Evolutionary conservation across 1,140 invertebrate genomes (phyloP).

Genomic region (Diabrotica virgifera): DNA sequence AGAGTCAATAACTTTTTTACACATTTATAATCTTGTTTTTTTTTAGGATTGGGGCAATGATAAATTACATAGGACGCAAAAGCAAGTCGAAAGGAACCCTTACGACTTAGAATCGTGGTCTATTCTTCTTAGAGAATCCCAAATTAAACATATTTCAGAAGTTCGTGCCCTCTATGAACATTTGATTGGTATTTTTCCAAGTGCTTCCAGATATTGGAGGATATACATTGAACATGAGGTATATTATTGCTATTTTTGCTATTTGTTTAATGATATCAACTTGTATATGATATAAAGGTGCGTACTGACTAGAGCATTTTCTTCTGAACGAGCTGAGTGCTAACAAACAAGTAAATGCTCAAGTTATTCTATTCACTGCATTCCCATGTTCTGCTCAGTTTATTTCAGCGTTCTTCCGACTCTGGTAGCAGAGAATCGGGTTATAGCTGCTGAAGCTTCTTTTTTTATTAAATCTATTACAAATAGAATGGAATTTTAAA

Average conservation of each 20-base stretch:
- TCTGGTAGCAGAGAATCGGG: too few relatives aligned
- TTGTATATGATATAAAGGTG: too few relatives aligned
- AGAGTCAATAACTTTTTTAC: neutral
- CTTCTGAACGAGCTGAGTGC: too few relatives aligned
- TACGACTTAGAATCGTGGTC: constrained; percentile 98
- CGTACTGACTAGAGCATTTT: too few relatives aligned
- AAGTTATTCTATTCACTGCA: too few relatives aligned
- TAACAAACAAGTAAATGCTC: too few relatives aligned
- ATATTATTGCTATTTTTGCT: constrained; percentile 25
- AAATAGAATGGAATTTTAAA: too few relatives aligned
- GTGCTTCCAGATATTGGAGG: constrained; percentile 97
- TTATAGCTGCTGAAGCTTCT: too few relatives aligned
- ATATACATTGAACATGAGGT: constrained; percentile 99
- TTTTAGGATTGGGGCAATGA: constrained; percentile 82
- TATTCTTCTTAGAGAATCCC: constrained; percentile 86
- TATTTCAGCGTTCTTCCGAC: too few relatives aligned
- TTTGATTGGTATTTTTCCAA: constrained; percentile 90
- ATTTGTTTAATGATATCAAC: neutral
- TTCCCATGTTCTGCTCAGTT: too few relatives aligned
- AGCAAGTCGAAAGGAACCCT: constrained; percentile 77
- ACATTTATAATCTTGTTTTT: constrained; percentile 14
- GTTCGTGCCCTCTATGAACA: constrained; percentile 91
- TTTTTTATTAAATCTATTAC: too few relatives aligned
- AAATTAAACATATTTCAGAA: constrained; percentile 87
- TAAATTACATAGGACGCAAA: constrained; percentile 73